Evolutionary conservation across 2,888 invertebrate genomes (phyloP).

Genomic region (Metopia argyrocephala): DNA sequence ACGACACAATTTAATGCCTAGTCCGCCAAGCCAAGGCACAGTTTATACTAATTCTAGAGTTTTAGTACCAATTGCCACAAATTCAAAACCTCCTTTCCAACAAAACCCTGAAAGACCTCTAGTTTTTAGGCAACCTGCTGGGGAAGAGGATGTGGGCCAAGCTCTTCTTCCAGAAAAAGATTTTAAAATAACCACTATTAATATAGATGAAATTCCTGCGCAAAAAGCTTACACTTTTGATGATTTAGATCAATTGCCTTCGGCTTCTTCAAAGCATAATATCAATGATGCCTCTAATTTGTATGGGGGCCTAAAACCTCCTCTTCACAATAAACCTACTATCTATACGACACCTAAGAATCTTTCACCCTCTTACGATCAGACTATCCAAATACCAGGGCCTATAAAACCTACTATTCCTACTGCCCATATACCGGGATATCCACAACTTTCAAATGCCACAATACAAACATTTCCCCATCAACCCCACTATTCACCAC

Average conservation of each 20-base stretch:
- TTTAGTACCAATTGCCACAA: slow-evolving; percentile 17
- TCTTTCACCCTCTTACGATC: not conserved
- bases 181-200: slow-evolving; percentile 44
- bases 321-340: slow-evolving; percentile 31
- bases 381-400: slow-evolving; percentile 34
- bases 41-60: slow-evolving; percentile 33
- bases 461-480: slow-evolving; percentile 64
- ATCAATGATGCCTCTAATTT: slow-evolving; percentile 59
- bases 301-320: slow-evolving; percentile 66
- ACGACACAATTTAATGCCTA: slow-evolving; percentile 42
- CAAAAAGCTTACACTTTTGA: slow-evolving; percentile 23
- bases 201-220: slow-evolving; percentile 54
- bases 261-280: slow-evolving; percentile 39
- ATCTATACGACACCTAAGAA: slow-evolving; percentile 6
- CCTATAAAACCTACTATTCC: slow-evolving; percentile 46
- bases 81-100: slow-evolving; percentile 26
- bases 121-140: slow-evolving; percentile 32
- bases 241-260: slow-evolving; percentile 42
- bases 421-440: slow-evolving; percentile 66
- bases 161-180: slow-evolving; percentile 38
- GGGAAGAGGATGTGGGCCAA: slow-evolving; percentile 41
- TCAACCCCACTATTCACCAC: slow-evolving; percentile 73
- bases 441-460: slow-evolving; percentile 69
- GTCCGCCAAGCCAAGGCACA: slow-evolving; percentile 50
- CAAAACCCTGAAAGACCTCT: slow-evolving; percentile 33